phyloP scores from a whole-genome alignment of 2,113 vertebrate species.

The Gambusia affinis region DNA sequence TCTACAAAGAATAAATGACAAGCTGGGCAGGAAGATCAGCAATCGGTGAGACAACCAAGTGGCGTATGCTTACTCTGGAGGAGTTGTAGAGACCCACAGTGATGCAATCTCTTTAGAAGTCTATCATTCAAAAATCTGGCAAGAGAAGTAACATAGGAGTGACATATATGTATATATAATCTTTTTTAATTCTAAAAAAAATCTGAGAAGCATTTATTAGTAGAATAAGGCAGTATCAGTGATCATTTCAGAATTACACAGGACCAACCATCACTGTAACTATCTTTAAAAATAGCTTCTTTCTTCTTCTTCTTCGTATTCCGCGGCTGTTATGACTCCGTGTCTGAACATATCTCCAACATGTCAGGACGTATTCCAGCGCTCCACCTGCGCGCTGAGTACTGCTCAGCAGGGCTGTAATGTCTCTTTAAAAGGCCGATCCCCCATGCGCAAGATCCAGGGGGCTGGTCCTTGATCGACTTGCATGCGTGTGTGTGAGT shows the following conservation, averaged over 20 bases:
- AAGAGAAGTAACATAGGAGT: no score
- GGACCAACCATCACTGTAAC: not conserved
- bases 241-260: not conserved
- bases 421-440: constrained; percentile 86
- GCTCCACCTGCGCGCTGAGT: constrained; percentile 26
- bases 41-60: no score
- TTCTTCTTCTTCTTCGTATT: not conserved
- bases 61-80: no score
- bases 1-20: no score
- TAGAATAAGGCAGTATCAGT: not conserved
- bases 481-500: constrained; percentile 44
- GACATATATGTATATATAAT: no score
- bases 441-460: constrained; percentile 64
- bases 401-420: constrained; percentile 20
- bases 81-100: no score
- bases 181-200: no score
- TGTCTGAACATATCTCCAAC: constrained; percentile 18
- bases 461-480: constrained; percentile 83
- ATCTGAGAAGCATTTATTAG: not conserved
- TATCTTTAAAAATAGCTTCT: not conserved
- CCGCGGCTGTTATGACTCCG: not conserved
- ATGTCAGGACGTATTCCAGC: constrained; percentile 65
- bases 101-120: no score
- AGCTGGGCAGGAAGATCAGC: no score
- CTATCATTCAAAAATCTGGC: no score